Evolutionary conservation across 1,140 invertebrate genomes (phyloP).

Genomic region (Saxidomus purpurata): DNA sequence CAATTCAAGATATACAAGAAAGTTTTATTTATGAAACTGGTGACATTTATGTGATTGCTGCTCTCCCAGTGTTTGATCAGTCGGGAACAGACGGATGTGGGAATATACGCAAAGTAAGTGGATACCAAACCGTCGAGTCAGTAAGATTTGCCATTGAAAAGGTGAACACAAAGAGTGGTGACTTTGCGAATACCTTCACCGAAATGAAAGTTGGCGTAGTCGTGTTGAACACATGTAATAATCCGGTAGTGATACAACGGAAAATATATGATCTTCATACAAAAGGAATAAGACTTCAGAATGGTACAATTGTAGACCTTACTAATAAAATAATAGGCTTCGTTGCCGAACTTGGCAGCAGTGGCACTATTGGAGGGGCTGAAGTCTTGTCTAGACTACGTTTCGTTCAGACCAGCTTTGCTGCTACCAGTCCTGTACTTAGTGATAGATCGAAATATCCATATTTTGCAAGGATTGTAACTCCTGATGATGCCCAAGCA

Average conservation of each 20-base stretch:
- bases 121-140: neutral
- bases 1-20: neutral
- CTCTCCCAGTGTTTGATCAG: conserved; percentile 25
- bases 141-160: conserved; percentile 22
- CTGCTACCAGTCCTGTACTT: conserved; percentile 91
- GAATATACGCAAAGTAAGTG: neutral
- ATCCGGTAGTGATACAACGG: neutral
- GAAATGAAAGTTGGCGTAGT: conserved; percentile 45
- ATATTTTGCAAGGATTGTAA: conserved; percentile 93
- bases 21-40: conserved; percentile 22
- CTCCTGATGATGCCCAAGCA: conserved; percentile 92
- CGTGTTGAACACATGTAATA: conserved; percentile 38
- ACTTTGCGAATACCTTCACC: neutral
- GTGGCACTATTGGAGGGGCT: conserved; percentile 51
- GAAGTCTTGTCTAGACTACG: conserved; percentile 32
- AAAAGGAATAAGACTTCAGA: neutral
- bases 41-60: conserved; percentile 54
- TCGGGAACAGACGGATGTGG: neutral
- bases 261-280: conserved; percentile 14
- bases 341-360: conserved; percentile 50
- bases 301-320: neutral
- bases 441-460: conserved; percentile 91
- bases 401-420: conserved; percentile 91
- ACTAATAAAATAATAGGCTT: conserved; percentile 61
- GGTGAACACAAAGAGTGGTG: neutral